These are phyloP conservation scores for Rhyacichthys aspro DNA, from an alignment of 2,797 vertebrate species.

Conservation along the genomic window DNA sequence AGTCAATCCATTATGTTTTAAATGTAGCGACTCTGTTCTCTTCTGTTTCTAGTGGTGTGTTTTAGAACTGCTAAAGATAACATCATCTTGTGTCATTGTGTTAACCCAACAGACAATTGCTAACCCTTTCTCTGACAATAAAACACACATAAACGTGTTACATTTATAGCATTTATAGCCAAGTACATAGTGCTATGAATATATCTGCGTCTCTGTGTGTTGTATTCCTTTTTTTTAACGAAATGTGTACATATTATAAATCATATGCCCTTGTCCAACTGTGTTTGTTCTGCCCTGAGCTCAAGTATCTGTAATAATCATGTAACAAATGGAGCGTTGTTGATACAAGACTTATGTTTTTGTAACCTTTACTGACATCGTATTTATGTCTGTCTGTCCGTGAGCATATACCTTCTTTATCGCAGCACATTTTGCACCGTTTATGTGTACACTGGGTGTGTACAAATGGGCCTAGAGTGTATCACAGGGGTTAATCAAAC, in stretches of 20 bases:
- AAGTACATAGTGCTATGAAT: not conserved
- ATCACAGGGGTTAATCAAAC: slow-evolving; percentile 75
- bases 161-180: no score
- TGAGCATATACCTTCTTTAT: slow-evolving; percentile 46
- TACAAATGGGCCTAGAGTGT: slow-evolving; percentile 69
- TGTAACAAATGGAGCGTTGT: slow-evolving; percentile 56
- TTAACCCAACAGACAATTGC: no score
- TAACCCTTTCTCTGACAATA: no score
- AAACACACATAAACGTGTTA: no score
- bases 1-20: no score
- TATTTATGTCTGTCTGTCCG: slow-evolving; percentile 57
- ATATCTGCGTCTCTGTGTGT: not conserved
- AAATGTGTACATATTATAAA: slow-evolving; percentile 12
- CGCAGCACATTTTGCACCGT: slow-evolving; percentile 43
- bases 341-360: slow-evolving; percentile 53
- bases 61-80: no score
- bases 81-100: no score
- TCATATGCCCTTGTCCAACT: slow-evolving; percentile 7
- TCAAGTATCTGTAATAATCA: slow-evolving; percentile 4
- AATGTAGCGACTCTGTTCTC: no score
- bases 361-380: slow-evolving; percentile 55
- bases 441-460: slow-evolving; percentile 51
- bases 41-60: no score
- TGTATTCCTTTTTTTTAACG: slow-evolving; percentile 3
- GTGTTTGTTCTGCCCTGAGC: slow-evolving; percentile 10